These are phyloP conservation scores for Lota lota DNA, from an alignment of 2,113 vertebrate species.

Conservation along the genomic window DNA sequence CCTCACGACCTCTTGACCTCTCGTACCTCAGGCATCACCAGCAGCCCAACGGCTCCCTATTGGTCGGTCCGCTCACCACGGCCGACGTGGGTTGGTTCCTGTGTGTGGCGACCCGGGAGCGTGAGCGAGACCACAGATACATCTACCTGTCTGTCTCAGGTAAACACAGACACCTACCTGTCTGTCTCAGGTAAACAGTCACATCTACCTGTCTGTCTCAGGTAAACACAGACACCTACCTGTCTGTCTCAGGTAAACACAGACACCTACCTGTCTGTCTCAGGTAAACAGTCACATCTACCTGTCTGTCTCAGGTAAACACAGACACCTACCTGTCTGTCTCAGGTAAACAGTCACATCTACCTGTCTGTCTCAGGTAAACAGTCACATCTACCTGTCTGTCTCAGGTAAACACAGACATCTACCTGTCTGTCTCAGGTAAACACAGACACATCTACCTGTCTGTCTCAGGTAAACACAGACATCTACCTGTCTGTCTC, in stretches of 20 bases:
- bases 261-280: background rate
- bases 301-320: background rate
- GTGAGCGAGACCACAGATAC: slow-evolving; percentile 70
- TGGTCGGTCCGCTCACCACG: slow-evolving; percentile 73
- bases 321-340: background rate
- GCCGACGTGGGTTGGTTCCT: slow-evolving; percentile 82
- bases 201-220: too few relatives aligned
- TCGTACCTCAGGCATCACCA: slow-evolving; percentile 74
- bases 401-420: too few relatives aligned
- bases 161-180: too few relatives aligned
- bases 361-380: too few relatives aligned
- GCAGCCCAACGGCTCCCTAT: slow-evolving; percentile 83
- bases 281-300: background rate
- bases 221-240: too few relatives aligned
- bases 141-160: slow-evolving; percentile 78
- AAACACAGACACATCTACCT: background rate
- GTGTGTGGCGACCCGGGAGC: slow-evolving; percentile 74
- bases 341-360: too few relatives aligned
- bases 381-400: too few relatives aligned
- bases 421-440: background rate
- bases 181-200: too few relatives aligned
- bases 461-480: background rate
- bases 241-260: too few relatives aligned
- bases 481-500: background rate
- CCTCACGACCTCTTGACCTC: background rate